These are phyloP conservation scores for Telmatochromis sp. DNA, from an alignment of 2,113 vertebrate genomes.

Conservation along the genomic window DNA sequence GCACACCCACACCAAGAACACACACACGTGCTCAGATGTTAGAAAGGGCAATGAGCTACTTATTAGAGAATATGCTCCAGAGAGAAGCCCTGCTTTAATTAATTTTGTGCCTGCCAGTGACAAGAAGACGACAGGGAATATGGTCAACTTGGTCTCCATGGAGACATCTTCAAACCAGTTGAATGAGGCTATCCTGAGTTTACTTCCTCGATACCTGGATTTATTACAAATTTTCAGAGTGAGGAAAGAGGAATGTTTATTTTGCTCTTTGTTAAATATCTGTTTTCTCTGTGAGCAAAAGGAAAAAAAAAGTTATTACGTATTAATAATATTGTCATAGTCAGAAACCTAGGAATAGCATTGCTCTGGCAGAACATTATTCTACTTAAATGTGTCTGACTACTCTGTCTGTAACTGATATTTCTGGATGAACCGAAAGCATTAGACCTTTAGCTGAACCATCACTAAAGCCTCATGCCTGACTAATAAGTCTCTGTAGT, in stretches of 20 bases:
- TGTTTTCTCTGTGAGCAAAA: background rate
- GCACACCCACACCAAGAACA: constrained; percentile 4
- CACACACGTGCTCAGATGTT: constrained; percentile 40
- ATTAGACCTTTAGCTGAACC: background rate
- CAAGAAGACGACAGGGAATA: constrained; percentile 7
- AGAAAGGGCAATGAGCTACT: constrained; percentile 57
- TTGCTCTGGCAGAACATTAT: background rate
- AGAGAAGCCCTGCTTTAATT: constrained; percentile 64
- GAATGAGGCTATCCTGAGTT: background rate
- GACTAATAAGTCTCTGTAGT: constrained; percentile 58
- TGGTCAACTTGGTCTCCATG: constrained; percentile 39
- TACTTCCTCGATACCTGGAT: background rate
- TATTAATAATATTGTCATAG: background rate
- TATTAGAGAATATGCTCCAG: constrained; percentile 63
- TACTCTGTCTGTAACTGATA: background rate
- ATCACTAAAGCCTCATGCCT: background rate
- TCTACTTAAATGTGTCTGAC: background rate
- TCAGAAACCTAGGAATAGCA: background rate
- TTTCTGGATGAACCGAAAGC: background rate
- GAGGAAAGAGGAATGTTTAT: background rate
- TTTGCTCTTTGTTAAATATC: background rate
- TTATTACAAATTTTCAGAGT: background rate
- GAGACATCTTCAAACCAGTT: constrained; percentile 18
- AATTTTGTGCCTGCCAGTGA: constrained; percentile 49
- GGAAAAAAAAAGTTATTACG: background rate